Percentiles rank a stretch among this genome's conserved stretches.
Evolutionary conservation across 2,888 invertebrate genomes (phyloP).

Genomic region (Limenitis camilla): DNA sequence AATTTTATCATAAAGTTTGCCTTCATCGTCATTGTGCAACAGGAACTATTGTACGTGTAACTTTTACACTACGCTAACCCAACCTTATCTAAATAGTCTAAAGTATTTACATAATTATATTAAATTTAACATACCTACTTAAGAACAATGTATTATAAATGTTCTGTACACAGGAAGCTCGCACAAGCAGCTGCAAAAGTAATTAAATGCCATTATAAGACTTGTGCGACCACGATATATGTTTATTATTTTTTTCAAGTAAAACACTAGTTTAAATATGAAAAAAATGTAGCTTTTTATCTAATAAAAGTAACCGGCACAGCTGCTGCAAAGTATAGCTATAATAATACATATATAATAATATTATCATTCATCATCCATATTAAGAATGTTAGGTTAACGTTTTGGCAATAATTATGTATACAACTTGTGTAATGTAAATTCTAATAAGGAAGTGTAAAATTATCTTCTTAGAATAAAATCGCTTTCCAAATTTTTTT

Average conservation of each 20-base stretch:
- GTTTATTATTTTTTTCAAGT: not conserved
- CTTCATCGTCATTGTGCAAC: conserved; percentile 8
- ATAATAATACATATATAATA: no score
- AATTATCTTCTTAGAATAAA: no score
- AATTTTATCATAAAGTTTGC: not conserved
- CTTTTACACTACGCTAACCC: not conserved
- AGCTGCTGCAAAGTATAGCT: no score
- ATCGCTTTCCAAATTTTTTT: no score
- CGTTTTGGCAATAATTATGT: no score
- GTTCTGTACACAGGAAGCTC: conserved; percentile 4
- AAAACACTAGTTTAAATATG: not conserved
- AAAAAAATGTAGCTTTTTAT: no score
- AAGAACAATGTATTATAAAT: conserved; percentile 1
- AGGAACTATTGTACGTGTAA: conserved; percentile 4
- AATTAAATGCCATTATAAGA: not conserved
- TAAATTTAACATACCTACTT: no score
- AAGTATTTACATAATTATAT: conserved; percentile 11
- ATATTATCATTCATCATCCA: no score
- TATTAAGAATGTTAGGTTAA: no score
- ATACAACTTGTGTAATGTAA: no score
- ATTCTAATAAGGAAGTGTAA: no score
- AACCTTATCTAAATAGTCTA: conserved; percentile 4
- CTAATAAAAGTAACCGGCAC: no score
- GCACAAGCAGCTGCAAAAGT: conserved; percentile 11
- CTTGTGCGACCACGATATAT: not conserved